phyloP scores from a whole-genome alignment of 2,113 vertebrate genomes.

The Ceyx cyanopectus region DNA sequence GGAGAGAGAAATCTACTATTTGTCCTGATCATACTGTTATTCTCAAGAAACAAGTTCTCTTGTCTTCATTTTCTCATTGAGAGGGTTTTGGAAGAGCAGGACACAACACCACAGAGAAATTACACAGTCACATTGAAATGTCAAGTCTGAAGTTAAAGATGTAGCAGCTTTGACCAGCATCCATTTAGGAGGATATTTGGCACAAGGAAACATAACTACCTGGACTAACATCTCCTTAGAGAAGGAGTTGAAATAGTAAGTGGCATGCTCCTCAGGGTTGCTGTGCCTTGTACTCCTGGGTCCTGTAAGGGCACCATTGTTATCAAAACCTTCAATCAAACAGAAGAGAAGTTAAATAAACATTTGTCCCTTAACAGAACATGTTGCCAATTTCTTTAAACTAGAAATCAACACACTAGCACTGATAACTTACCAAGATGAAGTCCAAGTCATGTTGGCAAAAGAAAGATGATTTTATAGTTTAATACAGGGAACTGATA shows the following conservation, averaged over 20 bases:
- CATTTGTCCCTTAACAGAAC: neutral
- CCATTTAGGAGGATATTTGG: neutral
- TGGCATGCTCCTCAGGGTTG: conserved; percentile 94
- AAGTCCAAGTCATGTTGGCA: conserved; percentile 83
- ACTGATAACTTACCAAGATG: conserved; percentile 86
- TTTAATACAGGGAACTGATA: conserved; percentile 77
- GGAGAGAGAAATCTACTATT: neutral
- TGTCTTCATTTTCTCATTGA: neutral
- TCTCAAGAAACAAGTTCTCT: neutral
- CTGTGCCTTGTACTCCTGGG: conserved; percentile 95
- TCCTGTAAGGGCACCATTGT: conserved; percentile 92
- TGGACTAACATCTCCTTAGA: conserved; percentile 97
- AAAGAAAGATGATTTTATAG: conserved; percentile 80
- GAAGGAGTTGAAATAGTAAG: conserved; percentile 95
- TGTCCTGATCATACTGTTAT: neutral
- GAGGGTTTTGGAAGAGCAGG: neutral
- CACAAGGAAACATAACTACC: conserved; percentile 75
- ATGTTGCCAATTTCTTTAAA: conserved; percentile 60
- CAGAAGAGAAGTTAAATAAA: conserved; percentile 61
- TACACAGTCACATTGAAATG: neutral
- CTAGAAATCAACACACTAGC: conserved; percentile 58
- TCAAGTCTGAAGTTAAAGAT: neutral
- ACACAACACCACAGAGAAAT: neutral
- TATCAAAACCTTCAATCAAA: conserved; percentile 91
- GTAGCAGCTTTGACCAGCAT: neutral